These are phyloP conservation scores for Panopea generosa DNA, from an alignment of 2,888 invertebrate species.

Conservation along the genomic window DNA sequence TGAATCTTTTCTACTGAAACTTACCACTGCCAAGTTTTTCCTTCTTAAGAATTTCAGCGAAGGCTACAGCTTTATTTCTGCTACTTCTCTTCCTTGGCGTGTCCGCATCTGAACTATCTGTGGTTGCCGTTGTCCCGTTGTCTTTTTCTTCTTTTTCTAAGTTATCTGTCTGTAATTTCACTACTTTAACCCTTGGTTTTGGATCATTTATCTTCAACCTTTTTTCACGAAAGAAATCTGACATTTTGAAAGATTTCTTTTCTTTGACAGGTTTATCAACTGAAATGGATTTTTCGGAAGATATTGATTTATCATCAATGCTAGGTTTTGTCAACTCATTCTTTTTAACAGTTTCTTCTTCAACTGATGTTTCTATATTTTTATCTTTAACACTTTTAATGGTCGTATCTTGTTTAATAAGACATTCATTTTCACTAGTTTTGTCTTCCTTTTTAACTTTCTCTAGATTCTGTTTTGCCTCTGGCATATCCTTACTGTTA, in stretches of 20 bases:
- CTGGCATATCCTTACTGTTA: too few species aligned
- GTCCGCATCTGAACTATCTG: slow-evolving; percentile 3
- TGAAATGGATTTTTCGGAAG: too few species aligned
- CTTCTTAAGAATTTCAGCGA: slow-evolving; percentile 60
- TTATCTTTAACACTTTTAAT: slow-evolving; percentile 8
- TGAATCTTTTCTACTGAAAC: too few species aligned
- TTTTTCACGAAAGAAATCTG: slow-evolving; percentile 50
- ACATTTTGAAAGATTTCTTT: slow-evolving; percentile 42
- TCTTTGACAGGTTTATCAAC: neutral
- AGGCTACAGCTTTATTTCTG: slow-evolving; percentile 50
- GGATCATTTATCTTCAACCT: slow-evolving; percentile 56
- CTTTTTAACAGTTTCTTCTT: slow-evolving; percentile 1
- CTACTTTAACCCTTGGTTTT: slow-evolving; percentile 35
- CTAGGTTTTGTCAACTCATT: neutral
- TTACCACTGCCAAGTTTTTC: slow-evolving; percentile 64
- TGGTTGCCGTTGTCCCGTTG: slow-evolving; percentile 4
- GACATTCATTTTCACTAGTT: neutral
- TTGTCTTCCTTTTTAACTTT: neutral
- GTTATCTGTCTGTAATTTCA: slow-evolving; percentile 20
- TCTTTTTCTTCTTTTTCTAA: slow-evolving; percentile 29
- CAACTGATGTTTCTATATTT: slow-evolving; percentile 1
- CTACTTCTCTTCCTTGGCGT: slow-evolving; percentile 20
- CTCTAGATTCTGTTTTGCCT: too few species aligned
- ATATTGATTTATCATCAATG: neutral
- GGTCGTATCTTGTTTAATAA: neutral